Evolutionary conservation across 2,113 vertebrate genomes (phyloP).

Genomic region (Myiozetetes cayanensis): DNA sequence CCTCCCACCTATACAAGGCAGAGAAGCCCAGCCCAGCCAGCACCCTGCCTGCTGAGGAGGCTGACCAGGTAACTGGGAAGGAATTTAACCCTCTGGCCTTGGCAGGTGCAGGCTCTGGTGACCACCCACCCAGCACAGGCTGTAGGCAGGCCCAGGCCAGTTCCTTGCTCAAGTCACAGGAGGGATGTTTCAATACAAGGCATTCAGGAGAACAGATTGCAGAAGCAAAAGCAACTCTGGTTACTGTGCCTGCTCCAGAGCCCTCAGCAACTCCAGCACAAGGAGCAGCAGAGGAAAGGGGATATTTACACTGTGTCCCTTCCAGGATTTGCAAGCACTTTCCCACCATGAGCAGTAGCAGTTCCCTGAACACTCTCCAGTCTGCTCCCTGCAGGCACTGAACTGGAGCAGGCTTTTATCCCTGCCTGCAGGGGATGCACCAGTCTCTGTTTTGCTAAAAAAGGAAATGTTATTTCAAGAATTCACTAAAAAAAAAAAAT

Average conservation of each 20-base stretch:
- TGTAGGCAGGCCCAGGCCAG: background rate
- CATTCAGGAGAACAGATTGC: background rate
- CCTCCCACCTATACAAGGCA: background rate
- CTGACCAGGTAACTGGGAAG: background rate
- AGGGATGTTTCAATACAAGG: background rate
- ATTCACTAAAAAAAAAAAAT: background rate
- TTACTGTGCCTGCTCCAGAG: background rate
- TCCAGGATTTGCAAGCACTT: slow-evolving; percentile 35
- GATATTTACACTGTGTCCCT: slow-evolving; percentile 48
- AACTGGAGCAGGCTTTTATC: slow-evolving; percentile 11
- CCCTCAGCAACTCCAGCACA: background rate
- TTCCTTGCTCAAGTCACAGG: background rate
- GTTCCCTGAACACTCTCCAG: background rate
- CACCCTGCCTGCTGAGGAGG: background rate
- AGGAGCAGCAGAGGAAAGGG: background rate
- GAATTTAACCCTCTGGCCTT: background rate
- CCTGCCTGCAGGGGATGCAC: slow-evolving; percentile 47
- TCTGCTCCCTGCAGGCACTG: slow-evolving; percentile 26
- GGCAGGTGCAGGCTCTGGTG: background rate
- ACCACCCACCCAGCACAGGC: background rate
- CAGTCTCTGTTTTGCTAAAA: slow-evolving; percentile 17
- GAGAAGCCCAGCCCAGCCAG: background rate
- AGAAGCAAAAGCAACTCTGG: background rate
- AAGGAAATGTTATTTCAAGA: background rate
- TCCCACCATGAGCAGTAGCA: background rate